Evolutionary conservation across 2,797 vertebrate species (phyloP).

Genomic region (Sphaeramia orbicularis): DNA sequence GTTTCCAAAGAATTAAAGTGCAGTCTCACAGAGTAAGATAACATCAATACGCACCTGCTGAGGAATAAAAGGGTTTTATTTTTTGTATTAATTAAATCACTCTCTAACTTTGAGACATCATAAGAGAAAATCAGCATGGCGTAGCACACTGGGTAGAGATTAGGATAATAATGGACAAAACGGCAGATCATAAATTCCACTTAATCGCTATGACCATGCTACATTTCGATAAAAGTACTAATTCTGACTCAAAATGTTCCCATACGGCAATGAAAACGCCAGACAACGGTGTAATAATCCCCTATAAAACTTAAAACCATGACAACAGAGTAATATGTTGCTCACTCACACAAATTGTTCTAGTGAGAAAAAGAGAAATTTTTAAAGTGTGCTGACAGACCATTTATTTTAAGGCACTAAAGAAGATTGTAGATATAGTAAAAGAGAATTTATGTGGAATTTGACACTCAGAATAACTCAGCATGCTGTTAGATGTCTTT

Average conservation of each 20-base stretch:
- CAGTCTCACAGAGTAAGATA: slow-evolving; percentile 10
- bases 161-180: slow-evolving; percentile 51
- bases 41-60: slow-evolving; percentile 13
- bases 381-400: slow-evolving; percentile 28
- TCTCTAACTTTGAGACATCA: slow-evolving; percentile 7
- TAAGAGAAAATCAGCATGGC: slow-evolving; percentile 3
- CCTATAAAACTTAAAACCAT: slow-evolving; percentile 45
- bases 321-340: slow-evolving; percentile 28
- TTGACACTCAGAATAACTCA: slow-evolving; percentile 8
- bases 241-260: slow-evolving; percentile 53
- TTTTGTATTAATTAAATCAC: background rate
- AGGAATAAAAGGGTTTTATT: background rate
- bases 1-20: slow-evolving; percentile 26
- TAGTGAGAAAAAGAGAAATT: slow-evolving; percentile 35
- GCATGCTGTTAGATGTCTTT: slow-evolving; percentile 21
- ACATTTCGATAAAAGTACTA: slow-evolving; percentile 74
- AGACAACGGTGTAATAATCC: slow-evolving; percentile 48
- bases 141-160: slow-evolving; percentile 24
- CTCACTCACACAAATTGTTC: slow-evolving; percentile 37
- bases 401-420: slow-evolving; percentile 17
- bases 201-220: slow-evolving; percentile 70
- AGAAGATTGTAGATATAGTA: slow-evolving; percentile 11
- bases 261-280: slow-evolving; percentile 38
- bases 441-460: slow-evolving; percentile 9
- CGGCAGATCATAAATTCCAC: slow-evolving; percentile 49